These are phyloP conservation scores for Lates calcarifer DNA, from an alignment of 2,113 vertebrate genomes.

Conservation along the genomic window DNA sequence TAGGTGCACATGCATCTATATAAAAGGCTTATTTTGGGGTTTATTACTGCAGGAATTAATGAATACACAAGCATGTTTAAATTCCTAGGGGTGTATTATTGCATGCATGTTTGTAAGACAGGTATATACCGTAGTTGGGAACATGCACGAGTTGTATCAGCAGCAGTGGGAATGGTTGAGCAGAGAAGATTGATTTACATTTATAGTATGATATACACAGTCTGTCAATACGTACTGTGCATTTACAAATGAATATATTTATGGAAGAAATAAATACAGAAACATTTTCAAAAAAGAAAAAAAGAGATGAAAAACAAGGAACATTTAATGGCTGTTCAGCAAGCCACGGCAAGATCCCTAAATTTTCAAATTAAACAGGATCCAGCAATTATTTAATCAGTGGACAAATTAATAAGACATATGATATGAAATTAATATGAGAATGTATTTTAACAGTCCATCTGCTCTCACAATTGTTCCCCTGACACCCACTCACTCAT, in stretches of 20 bases:
- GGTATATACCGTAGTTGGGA: not conserved
- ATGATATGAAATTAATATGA: conserved; percentile 66
- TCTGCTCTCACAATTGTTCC: conserved; percentile 71
- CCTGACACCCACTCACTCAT: conserved; percentile 58
- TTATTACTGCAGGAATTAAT: not conserved
- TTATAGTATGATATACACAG: not conserved
- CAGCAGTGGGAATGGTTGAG: not conserved
- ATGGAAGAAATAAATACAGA: not conserved
- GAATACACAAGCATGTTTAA: not conserved
- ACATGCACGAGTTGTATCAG: not conserved
- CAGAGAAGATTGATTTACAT: not conserved
- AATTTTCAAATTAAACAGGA: conserved; percentile 39
- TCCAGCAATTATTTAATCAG: conserved; percentile 35
- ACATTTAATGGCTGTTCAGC: conserved; percentile 22
- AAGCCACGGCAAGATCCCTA: conserved; percentile 4
- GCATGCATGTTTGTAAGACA: not conserved
- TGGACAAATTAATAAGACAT: conserved; percentile 64
- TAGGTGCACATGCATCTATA: not conserved
- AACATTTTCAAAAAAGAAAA: not conserved
- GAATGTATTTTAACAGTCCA: conserved; percentile 62
- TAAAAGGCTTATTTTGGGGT: not conserved
- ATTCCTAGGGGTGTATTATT: not conserved
- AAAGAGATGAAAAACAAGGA: not conserved
- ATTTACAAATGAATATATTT: not conserved
- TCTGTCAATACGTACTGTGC: not conserved